These are phyloP conservation scores for Ardeotis arabs DNA, from an alignment of 2,113 vertebrate species.

Conservation along the genomic window DNA sequence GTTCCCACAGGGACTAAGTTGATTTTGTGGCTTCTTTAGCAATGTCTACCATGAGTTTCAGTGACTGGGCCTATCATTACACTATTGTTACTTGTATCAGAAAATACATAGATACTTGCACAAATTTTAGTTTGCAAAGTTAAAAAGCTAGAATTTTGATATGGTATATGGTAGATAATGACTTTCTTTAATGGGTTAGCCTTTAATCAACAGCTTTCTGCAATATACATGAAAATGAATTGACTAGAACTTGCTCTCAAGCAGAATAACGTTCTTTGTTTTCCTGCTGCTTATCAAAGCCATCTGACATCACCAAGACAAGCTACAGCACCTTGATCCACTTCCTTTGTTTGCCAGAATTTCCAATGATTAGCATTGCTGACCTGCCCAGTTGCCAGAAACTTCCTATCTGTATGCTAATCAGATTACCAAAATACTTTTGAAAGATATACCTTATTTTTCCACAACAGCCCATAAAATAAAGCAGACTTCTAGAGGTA, in stretches of 20 bases:
- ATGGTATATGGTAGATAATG: background rate
- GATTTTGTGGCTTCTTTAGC: background rate
- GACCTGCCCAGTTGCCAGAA: background rate
- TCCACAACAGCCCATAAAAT: background rate
- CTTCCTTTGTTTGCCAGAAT: background rate
- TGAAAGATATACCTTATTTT: background rate
- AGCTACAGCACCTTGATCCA: background rate
- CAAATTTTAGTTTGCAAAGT: background rate
- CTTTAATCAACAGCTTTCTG: background rate
- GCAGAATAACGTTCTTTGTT: background rate
- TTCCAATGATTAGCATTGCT: background rate
- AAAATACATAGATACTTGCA: background rate
- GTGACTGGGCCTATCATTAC: background rate
- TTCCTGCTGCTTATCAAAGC: background rate
- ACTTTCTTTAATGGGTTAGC: background rate
- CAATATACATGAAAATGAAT: background rate
- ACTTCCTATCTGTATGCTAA: background rate
- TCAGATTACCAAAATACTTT: background rate
- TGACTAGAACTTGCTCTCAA: background rate
- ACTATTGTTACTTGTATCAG: background rate
- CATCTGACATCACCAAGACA: background rate
- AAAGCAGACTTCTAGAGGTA: background rate
- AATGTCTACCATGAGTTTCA: background rate
- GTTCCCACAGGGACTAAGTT: background rate
- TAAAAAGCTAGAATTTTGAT: background rate